Conservation (phyloP, 2,113 vertebrate genomes). For the Pteropus alecto region DNA sequence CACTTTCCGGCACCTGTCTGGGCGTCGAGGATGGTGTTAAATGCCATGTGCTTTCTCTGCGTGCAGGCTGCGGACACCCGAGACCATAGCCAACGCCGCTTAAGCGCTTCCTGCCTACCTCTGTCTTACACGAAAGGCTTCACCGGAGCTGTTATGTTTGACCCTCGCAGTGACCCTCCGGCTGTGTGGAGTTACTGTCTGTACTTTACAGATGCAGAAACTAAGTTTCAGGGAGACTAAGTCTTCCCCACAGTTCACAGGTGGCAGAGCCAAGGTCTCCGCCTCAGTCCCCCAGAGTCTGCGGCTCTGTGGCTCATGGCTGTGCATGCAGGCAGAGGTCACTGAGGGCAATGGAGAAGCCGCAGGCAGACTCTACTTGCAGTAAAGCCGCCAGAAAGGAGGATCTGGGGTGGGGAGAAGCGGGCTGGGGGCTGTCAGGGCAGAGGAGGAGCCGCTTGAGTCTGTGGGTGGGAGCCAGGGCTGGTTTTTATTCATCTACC, state of each 20-base stretch:
- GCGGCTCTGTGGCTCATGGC: too few species aligned
- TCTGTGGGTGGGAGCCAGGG: not conserved
- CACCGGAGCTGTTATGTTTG: not conserved
- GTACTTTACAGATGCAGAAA: not conserved
- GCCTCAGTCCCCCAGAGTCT: not conserved
- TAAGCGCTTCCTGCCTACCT: fast-evolving
- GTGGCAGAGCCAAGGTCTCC: not conserved
- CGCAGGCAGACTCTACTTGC: fast-evolving
- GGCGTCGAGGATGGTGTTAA: not conserved
- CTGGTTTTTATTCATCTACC: constrained; percentile 2
- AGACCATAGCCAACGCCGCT: not conserved
- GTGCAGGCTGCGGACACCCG: not conserved
- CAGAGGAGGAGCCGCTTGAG: not conserved
- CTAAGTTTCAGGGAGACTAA: not conserved
- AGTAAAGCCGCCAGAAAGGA: too few species aligned
- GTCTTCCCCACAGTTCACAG: not conserved
- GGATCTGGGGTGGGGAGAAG: not conserved
- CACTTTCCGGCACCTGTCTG: not conserved
- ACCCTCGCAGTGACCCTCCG: not conserved
- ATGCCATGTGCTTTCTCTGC: not conserved
- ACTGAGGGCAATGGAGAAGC: too few species aligned
- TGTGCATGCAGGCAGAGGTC: too few species aligned
- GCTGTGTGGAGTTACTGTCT: not conserved
- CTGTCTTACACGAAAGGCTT: not conserved
- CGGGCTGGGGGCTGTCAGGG: not conserved